Percentiles rank a stretch among this genome's conserved stretches.
These are phyloP conservation scores for Chymomyza caudatula DNA, from an alignment of 2,888 invertebrate genomes.

Conservation along the genomic window DNA sequence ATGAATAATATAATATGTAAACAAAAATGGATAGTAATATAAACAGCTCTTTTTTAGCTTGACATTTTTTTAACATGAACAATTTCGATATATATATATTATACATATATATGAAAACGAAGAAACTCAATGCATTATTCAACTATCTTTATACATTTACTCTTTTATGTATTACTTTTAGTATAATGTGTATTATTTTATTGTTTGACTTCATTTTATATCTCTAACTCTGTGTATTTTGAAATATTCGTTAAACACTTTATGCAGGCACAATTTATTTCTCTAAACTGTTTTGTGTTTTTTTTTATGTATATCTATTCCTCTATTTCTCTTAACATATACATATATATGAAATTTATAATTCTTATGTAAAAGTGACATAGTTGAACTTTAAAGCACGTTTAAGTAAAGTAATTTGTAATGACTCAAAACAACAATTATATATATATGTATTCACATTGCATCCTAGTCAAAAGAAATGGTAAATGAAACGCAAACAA, in stretches of 20 bases:
- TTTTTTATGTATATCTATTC: neutral
- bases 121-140: neutral
- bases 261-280: neutral
- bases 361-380: conserved; percentile 11
- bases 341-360: conserved; percentile 4
- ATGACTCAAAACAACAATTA: conserved; percentile 42
- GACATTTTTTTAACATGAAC: neutral
- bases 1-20: conserved; percentile 13
- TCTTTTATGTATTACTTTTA: neutral
- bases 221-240: conserved; percentile 3
- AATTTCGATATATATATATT: conserved; percentile 2
- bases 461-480: conserved; percentile 55
- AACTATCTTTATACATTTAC: neutral
- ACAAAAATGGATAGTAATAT: conserved; percentile 19
- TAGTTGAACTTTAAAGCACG: conserved; percentile 13
- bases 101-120: conserved; percentile 18
- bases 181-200: neutral
- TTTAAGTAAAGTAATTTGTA: conserved; percentile 44
- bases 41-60: neutral
- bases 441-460: conserved; percentile 10
- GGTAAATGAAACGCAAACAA: conserved; percentile 39
- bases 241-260: neutral
- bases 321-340: neutral
- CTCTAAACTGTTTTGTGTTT: neutral
- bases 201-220: conserved; percentile 28